Evolutionary conservation across 1,140 invertebrate genomes (phyloP).

Genomic region (Microplitis mediator): DNA sequence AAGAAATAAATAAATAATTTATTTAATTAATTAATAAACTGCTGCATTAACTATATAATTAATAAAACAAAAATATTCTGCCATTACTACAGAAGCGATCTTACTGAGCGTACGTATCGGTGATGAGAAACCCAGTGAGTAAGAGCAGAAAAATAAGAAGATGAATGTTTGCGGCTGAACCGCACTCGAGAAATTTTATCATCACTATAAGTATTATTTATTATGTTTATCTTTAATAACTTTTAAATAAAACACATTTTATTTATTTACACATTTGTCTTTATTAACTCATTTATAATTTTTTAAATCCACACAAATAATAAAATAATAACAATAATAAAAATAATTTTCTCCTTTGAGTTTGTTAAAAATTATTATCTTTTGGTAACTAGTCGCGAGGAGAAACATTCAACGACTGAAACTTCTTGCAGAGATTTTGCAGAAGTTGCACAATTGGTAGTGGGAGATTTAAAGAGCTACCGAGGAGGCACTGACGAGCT

Average conservation of each 20-base stretch:
- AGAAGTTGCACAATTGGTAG: slow-evolving; percentile 49
- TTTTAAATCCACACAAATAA: not conserved
- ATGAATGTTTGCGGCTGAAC: slow-evolving; percentile 40
- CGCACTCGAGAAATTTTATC: slow-evolving; percentile 41
- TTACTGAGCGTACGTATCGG: slow-evolving; percentile 47
- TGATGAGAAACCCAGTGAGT: slow-evolving; percentile 31
- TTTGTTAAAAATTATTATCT: not conserved
- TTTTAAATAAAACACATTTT: no score
- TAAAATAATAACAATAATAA: not conserved
- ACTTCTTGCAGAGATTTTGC: slow-evolving; percentile 57
- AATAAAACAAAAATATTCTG: slow-evolving; percentile 1
- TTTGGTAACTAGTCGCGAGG: slow-evolving; percentile 36
- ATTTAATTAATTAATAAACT: not conserved
- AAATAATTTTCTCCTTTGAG: not conserved
- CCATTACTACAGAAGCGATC: slow-evolving; percentile 17
- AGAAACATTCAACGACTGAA: slow-evolving; percentile 54
- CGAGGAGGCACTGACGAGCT: not conserved
- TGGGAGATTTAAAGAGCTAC: slow-evolving; percentile 16
- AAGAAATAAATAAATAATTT: not conserved
- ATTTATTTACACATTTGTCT: slow-evolving; percentile 43
- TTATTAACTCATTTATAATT: not conserved
- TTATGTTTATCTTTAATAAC: slow-evolving; percentile 5
- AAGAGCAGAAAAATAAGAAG: slow-evolving; percentile 45
- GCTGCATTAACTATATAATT: not conserved
- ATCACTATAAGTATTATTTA: slow-evolving; percentile 32